Evolutionary conservation across 2,888 invertebrate species (phyloP), one percentile per base, ranked within the genome.

Genomic region (Meghimatium bilineatum): DNA sequence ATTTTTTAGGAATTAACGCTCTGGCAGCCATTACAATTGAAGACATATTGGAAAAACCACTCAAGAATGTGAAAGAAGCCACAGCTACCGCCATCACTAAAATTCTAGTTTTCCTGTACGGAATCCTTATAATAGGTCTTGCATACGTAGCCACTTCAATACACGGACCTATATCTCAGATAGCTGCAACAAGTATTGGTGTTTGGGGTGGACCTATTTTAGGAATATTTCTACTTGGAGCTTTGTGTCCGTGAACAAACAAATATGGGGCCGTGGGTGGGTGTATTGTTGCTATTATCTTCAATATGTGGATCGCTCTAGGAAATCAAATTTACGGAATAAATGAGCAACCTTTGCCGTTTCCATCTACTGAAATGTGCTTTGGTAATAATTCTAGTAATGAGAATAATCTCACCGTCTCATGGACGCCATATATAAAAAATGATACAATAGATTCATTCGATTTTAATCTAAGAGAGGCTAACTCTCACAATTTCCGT

Each of bases 21-120:
- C 81, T 90, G 83, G 87, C 89, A 6, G 90, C 90, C 44, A 89
- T 88, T 80, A 89, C 89, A 0, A 83, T 89, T 56, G 88, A 89
- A 72, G 90, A 90, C 67, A 56, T 90, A 34, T 83, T 90, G 23
- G 85, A 81, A 5, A 71, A 56, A 23, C 84, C 84, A 6, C 38
- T 88, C 1, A 67, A 79, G 23, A 80, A 79, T 0, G 29, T 83
- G 1, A 74, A 83, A 71, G 88, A 88, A 38, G 36, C 69, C 34
- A 87, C 52, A 17, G 87, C 84, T n/a, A 90, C 90, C 14, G 8
- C 86, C 3, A 85, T 88, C 1, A 88, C 89, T 17, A 89, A 89
- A 75, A 29, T 86, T 84, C 0, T 86, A 87, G 89, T 88, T 14
- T 80, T 87, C 44, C 10, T 87, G 1, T 78, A 67, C 44, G 78